Percentiles rank a stretch among this genome's conserved stretches.
These are phyloP conservation scores for Pediacus dermestoides DNA, from an alignment of 2,888 invertebrate genomes.

Conservation along the genomic window DNA sequence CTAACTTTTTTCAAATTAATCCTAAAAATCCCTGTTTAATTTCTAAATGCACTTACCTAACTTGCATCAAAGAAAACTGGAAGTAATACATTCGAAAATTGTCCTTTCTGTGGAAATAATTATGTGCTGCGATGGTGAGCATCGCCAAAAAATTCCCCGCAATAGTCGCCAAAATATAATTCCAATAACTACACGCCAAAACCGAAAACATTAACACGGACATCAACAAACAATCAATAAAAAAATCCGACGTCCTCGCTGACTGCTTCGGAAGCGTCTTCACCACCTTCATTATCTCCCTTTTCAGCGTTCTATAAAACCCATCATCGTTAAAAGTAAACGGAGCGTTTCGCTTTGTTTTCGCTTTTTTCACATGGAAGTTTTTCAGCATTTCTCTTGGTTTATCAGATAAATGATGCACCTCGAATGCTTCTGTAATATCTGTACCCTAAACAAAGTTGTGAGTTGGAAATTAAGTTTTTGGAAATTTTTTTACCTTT, in stretches of 20 bases:
- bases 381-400: constrained; percentile 59
- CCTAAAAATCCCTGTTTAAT: too few species aligned
- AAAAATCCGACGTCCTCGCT: constrained; percentile 42
- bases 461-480: not conserved
- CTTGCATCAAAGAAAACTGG: constrained; percentile 65
- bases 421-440: constrained; percentile 76
- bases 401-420: constrained; percentile 61
- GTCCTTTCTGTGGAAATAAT: constrained; percentile 72
- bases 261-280: constrained; percentile 53
- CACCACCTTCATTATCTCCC: constrained; percentile 52
- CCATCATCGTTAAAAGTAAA: constrained; percentile 71
- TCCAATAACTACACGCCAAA: constrained; percentile 40
- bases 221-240: constrained; percentile 46
- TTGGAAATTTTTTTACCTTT: constrained; percentile 51
- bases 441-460: constrained; percentile 62
- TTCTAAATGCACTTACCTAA: constrained; percentile 55
- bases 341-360: constrained; percentile 63
- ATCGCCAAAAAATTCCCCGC: constrained; percentile 59
- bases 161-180: constrained; percentile 48
- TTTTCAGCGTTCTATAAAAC: constrained; percentile 70
- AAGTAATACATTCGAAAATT: constrained; percentile 78
- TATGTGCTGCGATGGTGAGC: constrained; percentile 64
- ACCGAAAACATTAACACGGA: constrained; percentile 36
- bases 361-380: constrained; percentile 64
- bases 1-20: too few species aligned